Conservation (phyloP, 2,797 vertebrate genomes). For the Enteromius thamalakanensis region DNA sequence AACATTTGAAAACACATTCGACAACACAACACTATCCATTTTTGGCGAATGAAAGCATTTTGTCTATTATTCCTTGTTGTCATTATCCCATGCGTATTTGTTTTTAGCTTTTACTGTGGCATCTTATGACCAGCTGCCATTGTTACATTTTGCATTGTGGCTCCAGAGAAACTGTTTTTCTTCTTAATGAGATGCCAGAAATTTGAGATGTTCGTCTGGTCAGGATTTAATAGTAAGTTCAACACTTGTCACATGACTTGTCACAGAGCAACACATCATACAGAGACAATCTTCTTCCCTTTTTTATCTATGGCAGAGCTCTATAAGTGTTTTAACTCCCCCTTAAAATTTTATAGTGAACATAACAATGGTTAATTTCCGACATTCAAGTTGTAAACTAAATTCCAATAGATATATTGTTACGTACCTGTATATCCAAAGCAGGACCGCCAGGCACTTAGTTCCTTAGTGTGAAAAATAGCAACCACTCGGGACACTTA, state of each 20-base stretch:
- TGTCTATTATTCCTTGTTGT: not conserved
- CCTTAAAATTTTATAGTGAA: not conserved
- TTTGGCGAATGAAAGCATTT: not conserved
- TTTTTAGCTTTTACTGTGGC: slow-evolving; percentile 1
- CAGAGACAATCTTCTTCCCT: not conserved
- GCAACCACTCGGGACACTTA: not conserved
- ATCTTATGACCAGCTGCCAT: slow-evolving; percentile 29
- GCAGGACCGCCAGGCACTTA: not conserved
- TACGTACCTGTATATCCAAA: slow-evolving; percentile 18
- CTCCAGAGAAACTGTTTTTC: not conserved
- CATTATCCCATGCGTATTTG: not conserved
- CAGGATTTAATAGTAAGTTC: slow-evolving; percentile 24
- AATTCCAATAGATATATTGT: not conserved
- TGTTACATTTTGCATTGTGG: not conserved
- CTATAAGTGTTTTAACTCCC: not conserved
- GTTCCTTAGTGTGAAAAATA: slow-evolving; percentile 22
- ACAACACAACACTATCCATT: not conserved
- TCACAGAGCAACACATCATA: slow-evolving; percentile 4
- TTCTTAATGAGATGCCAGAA: slow-evolving; percentile 26
- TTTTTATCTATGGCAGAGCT: not conserved
- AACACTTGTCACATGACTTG: slow-evolving; percentile 30
- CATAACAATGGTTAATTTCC: not conserved
- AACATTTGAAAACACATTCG: slow-evolving; percentile 2
- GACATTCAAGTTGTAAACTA: not conserved
- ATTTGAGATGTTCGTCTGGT: slow-evolving; percentile 6